Evolutionary conservation across 2,888 invertebrate genomes (phyloP), one percentile per base, ranked within the genome.

Genomic region (Microctonus hyperodae): DNA sequence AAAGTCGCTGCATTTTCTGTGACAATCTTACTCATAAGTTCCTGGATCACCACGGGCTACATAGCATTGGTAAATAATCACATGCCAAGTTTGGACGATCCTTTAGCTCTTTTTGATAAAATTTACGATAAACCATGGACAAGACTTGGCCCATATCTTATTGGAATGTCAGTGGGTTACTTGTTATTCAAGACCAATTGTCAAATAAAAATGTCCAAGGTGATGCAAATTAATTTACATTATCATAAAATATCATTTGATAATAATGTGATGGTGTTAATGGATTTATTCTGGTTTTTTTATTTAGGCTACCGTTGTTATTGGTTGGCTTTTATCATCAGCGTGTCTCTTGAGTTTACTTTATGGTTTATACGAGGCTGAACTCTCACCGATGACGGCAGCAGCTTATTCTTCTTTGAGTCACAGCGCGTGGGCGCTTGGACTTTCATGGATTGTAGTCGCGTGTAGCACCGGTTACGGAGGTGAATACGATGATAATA

Each of bases 41-140:
- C 94, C 0, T 92, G 94, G 87, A 81, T 90, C 68, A 93, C 93
- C 0, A 94, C 94, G 0, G 94, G 91, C 33, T 90, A 91, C 79
- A 91, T 95, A 48, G 93, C 94, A 0, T 90, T 90, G 81, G 89
- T 88, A 74, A 92, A 92, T 81, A 91, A 92, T 74, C 93, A 94
- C 83, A 88, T 91, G 80, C 94, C 94, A 7, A 88, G 85, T 83
- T 88, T 89, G 16, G 93, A 94, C 76, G 94, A 94, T 80, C 94
- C 94, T 0, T 86, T 94, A 79, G 93, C 93, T 0, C 87, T 93
- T 60, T 95, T 95, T 82, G 94, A 95, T 84, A 93, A 94, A 85
- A 92, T 95, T 74, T 95, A 95, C 82, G 94, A 94, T 84, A 95
- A 94, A 83, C 94, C 94, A 1, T 95, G 94, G 93, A 94, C 94